Evolutionary conservation across 2,113 vertebrate species (phyloP).

Genomic region (Cryptomyrus ogoouensis): DNA sequence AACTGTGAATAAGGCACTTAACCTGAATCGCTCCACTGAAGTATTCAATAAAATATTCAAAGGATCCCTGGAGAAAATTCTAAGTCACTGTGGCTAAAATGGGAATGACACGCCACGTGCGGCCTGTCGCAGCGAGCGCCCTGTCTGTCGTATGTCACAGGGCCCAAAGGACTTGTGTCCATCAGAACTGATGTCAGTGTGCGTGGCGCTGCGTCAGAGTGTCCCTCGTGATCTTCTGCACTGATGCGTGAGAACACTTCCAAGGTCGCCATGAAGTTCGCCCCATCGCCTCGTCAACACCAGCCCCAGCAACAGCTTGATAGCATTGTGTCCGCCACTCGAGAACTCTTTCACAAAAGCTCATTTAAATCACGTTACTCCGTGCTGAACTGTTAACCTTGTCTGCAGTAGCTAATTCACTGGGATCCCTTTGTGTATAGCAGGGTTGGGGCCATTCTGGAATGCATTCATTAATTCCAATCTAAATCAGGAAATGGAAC

Average conservation of each 20-base stretch:
- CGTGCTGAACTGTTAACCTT: background rate
- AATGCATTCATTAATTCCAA: too few species aligned
- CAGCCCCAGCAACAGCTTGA: background rate
- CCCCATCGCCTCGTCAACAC: background rate
- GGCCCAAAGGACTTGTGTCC: background rate
- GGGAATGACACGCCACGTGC: background rate
- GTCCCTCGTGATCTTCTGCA: background rate
- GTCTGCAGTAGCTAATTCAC: background rate
- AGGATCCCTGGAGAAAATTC: background rate
- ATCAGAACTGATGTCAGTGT: background rate
- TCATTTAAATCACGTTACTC: background rate
- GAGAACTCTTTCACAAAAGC: background rate
- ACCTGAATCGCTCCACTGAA: background rate
- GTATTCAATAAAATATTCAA: slow-evolving; percentile 6
- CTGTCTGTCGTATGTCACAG: background rate
- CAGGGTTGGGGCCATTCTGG: too few species aligned
- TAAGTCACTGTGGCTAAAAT: background rate
- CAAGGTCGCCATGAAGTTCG: background rate
- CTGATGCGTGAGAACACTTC: background rate
- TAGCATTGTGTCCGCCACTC: background rate
- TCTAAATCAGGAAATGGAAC: too few species aligned
- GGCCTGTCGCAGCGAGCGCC: background rate
- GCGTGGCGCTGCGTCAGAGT: background rate
- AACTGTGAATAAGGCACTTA: background rate
- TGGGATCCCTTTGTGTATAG: background rate